Evolutionary conservation across 53 echinoderm and acorn worm genomes (phyloP), one percentile per base, ranked within the genome.

Genomic region (Paelopatides confundens): DNA sequence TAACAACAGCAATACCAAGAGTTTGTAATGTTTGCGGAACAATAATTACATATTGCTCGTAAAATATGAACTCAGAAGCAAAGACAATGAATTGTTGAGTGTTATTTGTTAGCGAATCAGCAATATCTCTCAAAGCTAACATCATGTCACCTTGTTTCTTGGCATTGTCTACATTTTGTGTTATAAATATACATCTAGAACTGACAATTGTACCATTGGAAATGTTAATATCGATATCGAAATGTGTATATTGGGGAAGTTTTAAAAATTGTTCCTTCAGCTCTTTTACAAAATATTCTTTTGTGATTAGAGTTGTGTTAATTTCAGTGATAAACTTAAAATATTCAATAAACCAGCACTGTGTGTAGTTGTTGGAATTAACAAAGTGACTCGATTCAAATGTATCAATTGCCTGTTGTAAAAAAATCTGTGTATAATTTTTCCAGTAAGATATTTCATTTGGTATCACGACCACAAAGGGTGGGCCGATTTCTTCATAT

Each of bases 21-120:
- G 91, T 91, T 84, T 95, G 95, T n/a, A 95, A 43, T 11, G 97
- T 97, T 32, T 93, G 71, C 0, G 97, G 93, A 13, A 92, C 28
- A 13, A 97, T 91, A 2, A 90, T 86, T 2, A 93, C 66, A 62
- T 77, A 95, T 65, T 97, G 97, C 31, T 97, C 97, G 28, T 66
- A 88, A 51, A 93, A 76, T 14, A 93, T 81, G 69, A 97, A 97
- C 13, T 51, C 62, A 31, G 97, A 90, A 1, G 91, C 88, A 31
- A 82, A 97, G 0, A 90, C 86, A 2, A 34, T 33, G 5, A 76
- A 47, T 0, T 86, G 85, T 0, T 62, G 52, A 21, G 74, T 33
- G 0, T 81, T 33, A 17, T 90, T 17, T 2, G 71, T 48, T 10
- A 76, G 7, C 14, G 89, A 71, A 26, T 38, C 36, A 64, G 82